Evolutionary conservation across 2,113 vertebrate species (phyloP).

Genomic region (Pipa parva): DNA sequence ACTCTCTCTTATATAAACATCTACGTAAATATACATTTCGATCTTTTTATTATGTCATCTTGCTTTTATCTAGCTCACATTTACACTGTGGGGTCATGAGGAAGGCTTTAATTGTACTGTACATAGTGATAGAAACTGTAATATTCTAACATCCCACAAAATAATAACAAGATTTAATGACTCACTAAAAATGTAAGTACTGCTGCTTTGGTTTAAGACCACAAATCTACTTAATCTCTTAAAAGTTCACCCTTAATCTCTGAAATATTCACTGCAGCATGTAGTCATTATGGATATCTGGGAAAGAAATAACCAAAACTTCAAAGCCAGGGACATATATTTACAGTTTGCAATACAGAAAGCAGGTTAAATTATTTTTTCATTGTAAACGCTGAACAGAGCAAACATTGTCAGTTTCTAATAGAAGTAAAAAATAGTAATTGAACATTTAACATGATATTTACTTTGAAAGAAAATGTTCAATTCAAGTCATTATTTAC

Average conservation of each 20-base stretch:
- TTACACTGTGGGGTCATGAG: constrained; percentile 16
- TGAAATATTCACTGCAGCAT: constrained; percentile 28
- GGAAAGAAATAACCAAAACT: constrained; percentile 35
- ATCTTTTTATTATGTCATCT: background rate
- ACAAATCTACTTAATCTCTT: constrained; percentile 43
- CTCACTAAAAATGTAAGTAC: constrained; percentile 36
- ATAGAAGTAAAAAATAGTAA: too few relatives aligned
- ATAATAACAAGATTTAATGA: constrained; percentile 40
- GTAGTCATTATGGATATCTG: constrained; percentile 36
- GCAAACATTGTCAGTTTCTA: background rate
- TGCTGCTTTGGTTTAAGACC: constrained; percentile 34
- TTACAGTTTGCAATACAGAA: constrained; percentile 28
- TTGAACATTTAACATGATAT: too few relatives aligned
- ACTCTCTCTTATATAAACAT: too few relatives aligned
- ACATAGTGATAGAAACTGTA: constrained; percentile 26
- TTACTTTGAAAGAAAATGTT: too few relatives aligned
- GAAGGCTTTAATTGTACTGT: constrained; percentile 18
- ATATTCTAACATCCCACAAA: constrained; percentile 33
- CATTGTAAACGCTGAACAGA: background rate
- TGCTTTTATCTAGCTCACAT: constrained; percentile 14
- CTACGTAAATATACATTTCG: background rate
- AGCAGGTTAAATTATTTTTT: background rate
- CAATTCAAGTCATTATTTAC: too few relatives aligned
- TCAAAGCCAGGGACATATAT: constrained; percentile 18
- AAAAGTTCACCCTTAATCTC: constrained; percentile 40